Base-by-base conservation (phyloP, 2,888 invertebrate genomes). In the Periphyllus acericola region DNA sequence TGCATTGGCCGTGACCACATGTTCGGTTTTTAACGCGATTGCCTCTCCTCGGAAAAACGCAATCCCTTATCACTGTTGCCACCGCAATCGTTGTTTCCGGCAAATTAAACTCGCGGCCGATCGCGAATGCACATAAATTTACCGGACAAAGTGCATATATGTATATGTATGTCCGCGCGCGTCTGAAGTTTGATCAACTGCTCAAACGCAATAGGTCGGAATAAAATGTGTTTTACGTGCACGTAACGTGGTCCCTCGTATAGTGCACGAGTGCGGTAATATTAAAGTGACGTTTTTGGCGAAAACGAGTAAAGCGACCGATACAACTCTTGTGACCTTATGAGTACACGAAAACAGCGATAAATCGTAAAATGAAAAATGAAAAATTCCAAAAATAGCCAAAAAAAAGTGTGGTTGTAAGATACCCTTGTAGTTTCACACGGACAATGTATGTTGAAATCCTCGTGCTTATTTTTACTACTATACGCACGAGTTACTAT, bases 1-100 rank as follows among this genome's bases (percentile, higher is more conserved):
- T 86, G 79, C 86, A 86, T 86, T 72, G 86, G 60, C 80, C 85
- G 79, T 40, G 86, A 87, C 86, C 86, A 87, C 86, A 87, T 87
- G 86, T 87, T 87, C 86, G 72, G 86, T 87, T 87, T 87, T 87
- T 87, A 87, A 87, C 86, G 74, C 60, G 80, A 87, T 87, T 87
- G 86, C 80, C 55, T 55, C 71, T 60, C 34, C 82, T 0, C 46
- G 46, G 55, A 71, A 84, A 71, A 84, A 71, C 85, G 68, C 85
- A 79, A 86, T 79, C 71, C 79, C 78, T 86, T 75, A 79, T 86
- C 85, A 79, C 86, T 72, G 14, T 8, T 25, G 21, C 32, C 32
- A 21, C 66, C 75, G 32, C 84, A 32, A 36, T 60, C 55, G 79
- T 72, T 78, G 86, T 79, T 87, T 87, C 86, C 86, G 25, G 86